phyloP scores from a whole-genome alignment of 2,797 vertebrate genomes.

The Eremophila alpestris region DNA sequence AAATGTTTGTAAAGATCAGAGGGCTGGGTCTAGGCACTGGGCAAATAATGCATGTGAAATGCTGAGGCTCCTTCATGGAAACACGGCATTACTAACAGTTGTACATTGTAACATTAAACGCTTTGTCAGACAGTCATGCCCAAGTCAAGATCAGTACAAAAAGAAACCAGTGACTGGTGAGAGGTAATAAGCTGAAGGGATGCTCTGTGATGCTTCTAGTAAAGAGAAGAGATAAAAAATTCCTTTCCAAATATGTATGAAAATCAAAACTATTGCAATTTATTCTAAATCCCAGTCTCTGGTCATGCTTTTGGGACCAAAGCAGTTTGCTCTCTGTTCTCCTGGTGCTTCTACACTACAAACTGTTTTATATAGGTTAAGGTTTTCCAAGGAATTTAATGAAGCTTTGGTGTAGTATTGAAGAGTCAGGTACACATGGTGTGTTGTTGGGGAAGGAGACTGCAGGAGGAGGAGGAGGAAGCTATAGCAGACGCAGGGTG shows the following conservation, averaged over 20 bases:
- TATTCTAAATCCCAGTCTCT: neutral
- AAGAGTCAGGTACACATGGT: neutral
- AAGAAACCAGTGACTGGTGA: neutral
- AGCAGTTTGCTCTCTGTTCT: neutral
- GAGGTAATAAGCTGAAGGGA: neutral
- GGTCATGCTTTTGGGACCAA: neutral
- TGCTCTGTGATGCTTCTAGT: neutral
- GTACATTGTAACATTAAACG: neutral
- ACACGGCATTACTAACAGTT: neutral
- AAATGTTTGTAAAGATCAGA: neutral
- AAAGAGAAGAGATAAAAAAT: neutral
- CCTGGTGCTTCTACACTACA: neutral
- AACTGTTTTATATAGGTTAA: neutral
- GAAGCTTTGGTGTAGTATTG: neutral
- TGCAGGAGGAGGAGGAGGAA: neutral
- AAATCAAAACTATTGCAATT: neutral
- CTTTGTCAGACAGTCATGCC: neutral
- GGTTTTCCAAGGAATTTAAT: neutral
- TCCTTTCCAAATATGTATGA: neutral
- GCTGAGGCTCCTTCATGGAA: neutral
- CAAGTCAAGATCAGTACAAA: neutral
- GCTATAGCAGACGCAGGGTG: accelerated
- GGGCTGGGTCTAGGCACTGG: neutral
- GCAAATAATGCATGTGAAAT: neutral
- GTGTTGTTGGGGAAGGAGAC: neutral